Base-by-base conservation (phyloP, 1,140 invertebrate species). In the Venturia canescens region DNA sequence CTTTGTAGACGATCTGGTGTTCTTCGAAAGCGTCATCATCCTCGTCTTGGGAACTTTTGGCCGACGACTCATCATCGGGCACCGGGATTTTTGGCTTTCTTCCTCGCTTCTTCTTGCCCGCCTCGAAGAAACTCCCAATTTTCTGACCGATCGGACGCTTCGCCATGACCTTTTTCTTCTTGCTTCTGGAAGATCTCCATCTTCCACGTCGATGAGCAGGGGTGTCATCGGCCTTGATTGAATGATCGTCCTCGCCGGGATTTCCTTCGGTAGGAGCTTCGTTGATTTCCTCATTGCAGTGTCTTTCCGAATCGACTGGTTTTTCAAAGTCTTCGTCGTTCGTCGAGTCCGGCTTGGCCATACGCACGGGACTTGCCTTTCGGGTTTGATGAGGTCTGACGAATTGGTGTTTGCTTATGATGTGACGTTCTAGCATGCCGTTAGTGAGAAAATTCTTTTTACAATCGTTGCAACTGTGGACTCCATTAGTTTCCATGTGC, bases 341-440 rank as follows among this genome's bases (percentile, higher is more conserved):
- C 31, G 27, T 69, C 27, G 29, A 48, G 18, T 21, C 11, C 44
- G 70, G n/a, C 50, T 1, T 3, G 2, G 29, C 66, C 71, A 74
- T 53, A 5, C 18, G 71, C 23, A 53, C 34, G 0, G 57, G 53
- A 48, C 75, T 77, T 7, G 11, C 48, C 13, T 63, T 63, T 3
- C 31, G 60, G 4, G 75, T 13, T 21, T 29, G 29, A 29, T 76
- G 63, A 26, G 57, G 29, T 44, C 75, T 16, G 11, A 77, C 3
- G 34, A 50, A 72, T 44, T 76, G 71, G 29, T 72, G 74, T 18
- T 74, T 75, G 4, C 18, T 57, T 13, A 70, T 48, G 0, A 44
- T 53, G 57, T 88, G 87, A 29, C 84, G 84, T 27, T 77, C n/a
- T n/a, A 86, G 23, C 84, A 88, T 87, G 0, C 78, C 34, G 13